These are phyloP conservation scores for Marmota monax DNA, from an alignment of 2,113 vertebrate genomes.

Conservation along the genomic window DNA sequence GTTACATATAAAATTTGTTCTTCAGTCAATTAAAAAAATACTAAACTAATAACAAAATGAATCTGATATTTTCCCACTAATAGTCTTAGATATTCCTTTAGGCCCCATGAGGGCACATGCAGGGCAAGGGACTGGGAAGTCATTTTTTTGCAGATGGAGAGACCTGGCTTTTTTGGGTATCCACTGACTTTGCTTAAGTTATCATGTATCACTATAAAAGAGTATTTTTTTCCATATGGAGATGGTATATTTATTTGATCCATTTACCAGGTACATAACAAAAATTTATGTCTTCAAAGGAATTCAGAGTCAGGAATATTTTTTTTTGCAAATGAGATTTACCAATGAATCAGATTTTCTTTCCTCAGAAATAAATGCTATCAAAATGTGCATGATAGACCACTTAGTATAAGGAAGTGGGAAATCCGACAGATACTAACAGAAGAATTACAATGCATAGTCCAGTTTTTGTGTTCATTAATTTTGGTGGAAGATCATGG, in stretches of 20 bases:
- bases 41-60: background rate
- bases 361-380: background rate
- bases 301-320: background rate
- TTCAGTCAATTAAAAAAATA: background rate
- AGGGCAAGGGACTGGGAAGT: background rate
- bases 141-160: background rate
- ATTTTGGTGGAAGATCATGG: background rate
- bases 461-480: background rate
- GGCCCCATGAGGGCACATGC: fast-evolving
- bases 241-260: background rate
- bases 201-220: background rate
- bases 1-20: background rate
- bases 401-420: background rate
- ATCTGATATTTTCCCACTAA: fast-evolving
- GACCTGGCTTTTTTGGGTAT: too few species aligned
- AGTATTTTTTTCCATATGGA: background rate
- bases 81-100: background rate
- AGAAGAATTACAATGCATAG: background rate
- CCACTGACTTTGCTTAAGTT: background rate
- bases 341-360: background rate
- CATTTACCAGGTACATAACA: background rate
- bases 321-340: background rate
- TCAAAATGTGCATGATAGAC: background rate
- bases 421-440: background rate
- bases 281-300: background rate